Base-by-base conservation (phyloP, 2,888 invertebrate species). In the Drosophila tanythrix region DNA sequence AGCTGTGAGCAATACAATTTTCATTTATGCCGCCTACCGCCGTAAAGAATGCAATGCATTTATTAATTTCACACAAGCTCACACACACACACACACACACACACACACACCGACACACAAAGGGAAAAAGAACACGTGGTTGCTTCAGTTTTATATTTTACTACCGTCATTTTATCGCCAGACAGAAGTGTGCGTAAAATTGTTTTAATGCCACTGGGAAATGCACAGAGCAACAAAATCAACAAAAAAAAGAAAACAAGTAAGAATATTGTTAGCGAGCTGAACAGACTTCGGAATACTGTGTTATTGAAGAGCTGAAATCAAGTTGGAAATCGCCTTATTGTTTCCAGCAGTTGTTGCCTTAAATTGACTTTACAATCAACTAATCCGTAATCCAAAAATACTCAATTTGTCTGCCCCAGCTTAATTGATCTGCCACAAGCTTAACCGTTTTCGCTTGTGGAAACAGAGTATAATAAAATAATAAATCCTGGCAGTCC, bases 41-140 rank as follows among this genome's bases (percentile, higher is more conserved):
- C 61, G 70, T 51, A 77, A 77, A 80, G 77, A 81, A 80, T 81
- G 81, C 76, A 76, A 76, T 81, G 72, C 58, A 68, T 74, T 83
- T 82, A 81, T 82, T 75, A 76, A 83, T 79, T 81, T 79, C 67
- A 60, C 67, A 43, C 67, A 67, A 59, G 27, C 51, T 43, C 53
- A 3, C 40, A 15, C 68, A 58, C 69, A 43, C 57, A n/a, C 38
- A 55, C 21, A 31, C 48, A 50, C 58, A 35, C 48, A 8, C 27
- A 1, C 10, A 18, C 56, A 6, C 6, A n/a, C n/a, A n/a, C n/a
- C 1, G 2, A 11, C 51, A 43, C 40, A 31, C 5, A 18, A 11
- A 31, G 10, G 13, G n/a, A 40, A 33, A 36, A 0, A 4, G 25
- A 33, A 52, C 51, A 56, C 64, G 61, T 65, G 52, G 27, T 36